phyloP scores from a whole-genome alignment of 2,888 invertebrate species.

The Acleris sparsana region DNA sequence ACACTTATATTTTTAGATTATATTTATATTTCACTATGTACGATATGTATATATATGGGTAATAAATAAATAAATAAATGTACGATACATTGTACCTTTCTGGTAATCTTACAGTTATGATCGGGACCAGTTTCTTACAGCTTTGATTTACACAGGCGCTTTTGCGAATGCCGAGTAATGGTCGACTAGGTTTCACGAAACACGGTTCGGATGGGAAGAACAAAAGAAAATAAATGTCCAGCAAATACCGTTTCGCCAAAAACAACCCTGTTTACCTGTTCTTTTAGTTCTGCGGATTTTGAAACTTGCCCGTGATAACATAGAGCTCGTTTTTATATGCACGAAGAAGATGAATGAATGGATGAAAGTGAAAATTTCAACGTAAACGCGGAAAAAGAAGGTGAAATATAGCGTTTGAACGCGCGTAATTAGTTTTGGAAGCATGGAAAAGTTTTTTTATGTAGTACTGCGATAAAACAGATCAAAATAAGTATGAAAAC shows the following conservation, averaged over 20 bases:
- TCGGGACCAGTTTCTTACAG: conserved; percentile 29
- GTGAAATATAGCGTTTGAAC: conserved; percentile 17
- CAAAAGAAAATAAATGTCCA: conserved; percentile 33
- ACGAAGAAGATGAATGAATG: not conserved
- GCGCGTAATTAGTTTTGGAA: conserved; percentile 14
- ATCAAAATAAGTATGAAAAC: too few species aligned
- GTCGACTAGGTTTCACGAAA: conserved; percentile 33
- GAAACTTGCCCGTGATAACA: not conserved
- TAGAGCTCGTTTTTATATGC: conserved; percentile 5
- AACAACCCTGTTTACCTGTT: conserved; percentile 19
- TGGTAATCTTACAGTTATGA: conserved; percentile 41
- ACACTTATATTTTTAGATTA: too few species aligned
- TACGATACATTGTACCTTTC: not conserved
- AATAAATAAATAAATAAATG: too few species aligned
- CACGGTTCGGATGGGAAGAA: conserved; percentile 30
- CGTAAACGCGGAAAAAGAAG: conserved; percentile 15
- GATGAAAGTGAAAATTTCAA: conserved; percentile 19
- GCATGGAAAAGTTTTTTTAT: not conserved
- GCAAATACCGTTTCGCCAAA: conserved; percentile 19
- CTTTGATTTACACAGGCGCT: conserved; percentile 44
- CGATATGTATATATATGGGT: too few species aligned
- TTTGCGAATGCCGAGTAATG: conserved; percentile 44
- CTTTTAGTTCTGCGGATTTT: not conserved
- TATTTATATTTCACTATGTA: too few species aligned
- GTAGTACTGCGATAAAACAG: too few species aligned